Percentiles rank a stretch among this genome's conserved stretches.
phyloP scores from a whole-genome alignment of 2,888 invertebrate species.

The Rhyacophila evoluta region DNA sequence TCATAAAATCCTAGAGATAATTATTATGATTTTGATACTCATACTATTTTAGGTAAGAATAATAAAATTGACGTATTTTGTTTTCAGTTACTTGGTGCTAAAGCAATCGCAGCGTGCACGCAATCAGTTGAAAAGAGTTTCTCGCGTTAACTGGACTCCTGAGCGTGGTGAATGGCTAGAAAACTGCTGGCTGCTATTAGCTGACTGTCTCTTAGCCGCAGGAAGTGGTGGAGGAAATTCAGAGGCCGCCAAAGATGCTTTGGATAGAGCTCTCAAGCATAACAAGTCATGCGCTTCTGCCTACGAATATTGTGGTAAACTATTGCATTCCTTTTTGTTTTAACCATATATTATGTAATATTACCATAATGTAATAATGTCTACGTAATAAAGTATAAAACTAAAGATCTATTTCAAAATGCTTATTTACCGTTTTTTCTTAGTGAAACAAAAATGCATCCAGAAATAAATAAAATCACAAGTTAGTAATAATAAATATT shows the following conservation, averaged over 20 bases:
- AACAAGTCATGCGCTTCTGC: conserved; percentile 92
- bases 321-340: too few species aligned
- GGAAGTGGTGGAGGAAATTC: conserved; percentile 69
- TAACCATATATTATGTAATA: too few species aligned
- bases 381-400: too few species aligned
- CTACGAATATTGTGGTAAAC: conserved; percentile 84
- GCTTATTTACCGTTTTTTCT: too few species aligned
- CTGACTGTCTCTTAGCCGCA: conserved; percentile 80
- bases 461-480: too few species aligned
- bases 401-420: too few species aligned
- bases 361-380: too few species aligned
- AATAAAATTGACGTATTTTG: conserved; percentile 42
- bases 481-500: too few species aligned
- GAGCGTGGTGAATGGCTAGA: conserved; percentile 97
- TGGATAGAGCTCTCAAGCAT: conserved; percentile 81
- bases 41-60: too few species aligned
- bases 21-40: too few species aligned
- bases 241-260: conserved; percentile 77
- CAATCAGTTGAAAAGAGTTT: conserved; percentile 90
- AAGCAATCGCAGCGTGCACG: conserved; percentile 94
- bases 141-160: conserved; percentile 89
- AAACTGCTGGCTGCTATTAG: conserved; percentile 93
- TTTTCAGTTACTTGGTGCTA: conserved; percentile 80
- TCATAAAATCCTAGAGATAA: too few species aligned
- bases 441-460: too few species aligned